A percentile compares a stretch with the other conserved stretches of the same genome.
These are phyloP conservation scores for Halictus rubicundus DNA, from an alignment of 1,140 invertebrate genomes.

Conservation along the genomic window DNA sequence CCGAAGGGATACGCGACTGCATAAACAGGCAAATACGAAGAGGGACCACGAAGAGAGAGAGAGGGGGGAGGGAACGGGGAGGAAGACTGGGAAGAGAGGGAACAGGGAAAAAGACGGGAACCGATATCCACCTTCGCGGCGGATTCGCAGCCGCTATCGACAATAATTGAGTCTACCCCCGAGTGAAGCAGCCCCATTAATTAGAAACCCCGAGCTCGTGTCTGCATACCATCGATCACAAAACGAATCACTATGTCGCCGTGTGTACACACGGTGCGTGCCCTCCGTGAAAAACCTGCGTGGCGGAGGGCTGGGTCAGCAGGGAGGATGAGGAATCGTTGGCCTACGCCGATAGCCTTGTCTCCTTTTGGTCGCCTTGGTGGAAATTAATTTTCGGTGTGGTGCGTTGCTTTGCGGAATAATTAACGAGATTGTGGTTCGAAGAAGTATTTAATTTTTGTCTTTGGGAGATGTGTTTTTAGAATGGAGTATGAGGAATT, in stretches of 20 bases:
- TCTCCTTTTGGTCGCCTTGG: too few relatives aligned
- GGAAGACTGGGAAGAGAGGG: background rate
- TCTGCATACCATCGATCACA: conserved; percentile 53
- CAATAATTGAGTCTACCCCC: conserved; percentile 73
- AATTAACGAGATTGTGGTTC: too few relatives aligned
- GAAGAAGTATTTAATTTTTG: too few relatives aligned
- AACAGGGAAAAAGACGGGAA: background rate
- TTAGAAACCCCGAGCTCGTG: conserved; percentile 67
- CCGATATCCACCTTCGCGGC: background rate
- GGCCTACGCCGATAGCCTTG: conserved; percentile 31
- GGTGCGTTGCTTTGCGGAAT: too few relatives aligned
- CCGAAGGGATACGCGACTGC: conserved; percentile 10
- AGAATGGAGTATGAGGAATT: too few relatives aligned
- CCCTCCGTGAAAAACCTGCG: background rate
- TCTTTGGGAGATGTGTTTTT: too few relatives aligned
- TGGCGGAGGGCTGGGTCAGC: background rate
- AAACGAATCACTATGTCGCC: conserved; percentile 8
- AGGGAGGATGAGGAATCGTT: background rate
- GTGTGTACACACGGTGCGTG: background rate
- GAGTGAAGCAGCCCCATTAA: conserved; percentile 70
- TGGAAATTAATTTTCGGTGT: too few relatives aligned
- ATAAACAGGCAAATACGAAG: conserved; percentile 37
- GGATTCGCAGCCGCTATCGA: conserved; percentile 69
- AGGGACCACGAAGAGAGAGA: too few relatives aligned
- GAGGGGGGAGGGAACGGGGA: too few relatives aligned